These are phyloP conservation scores for Drosophila serrata DNA, from an alignment of 1,140 invertebrate species.

Conservation along the genomic window DNA sequence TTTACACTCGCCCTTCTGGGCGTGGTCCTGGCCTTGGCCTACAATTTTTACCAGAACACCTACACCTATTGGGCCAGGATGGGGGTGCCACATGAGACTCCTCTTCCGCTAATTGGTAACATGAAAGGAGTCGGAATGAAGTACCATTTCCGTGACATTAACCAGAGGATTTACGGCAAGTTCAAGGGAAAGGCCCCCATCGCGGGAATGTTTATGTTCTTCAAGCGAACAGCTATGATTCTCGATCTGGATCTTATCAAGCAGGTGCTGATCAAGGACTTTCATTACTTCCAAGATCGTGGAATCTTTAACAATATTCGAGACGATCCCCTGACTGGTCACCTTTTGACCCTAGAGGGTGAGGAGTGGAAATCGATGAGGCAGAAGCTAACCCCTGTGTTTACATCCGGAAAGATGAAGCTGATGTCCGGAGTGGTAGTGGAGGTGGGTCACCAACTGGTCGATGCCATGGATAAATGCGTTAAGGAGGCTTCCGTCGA, in stretches of 20 bases:
- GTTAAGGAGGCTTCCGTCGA: conserved; percentile 35
- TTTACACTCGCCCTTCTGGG: too few species aligned
- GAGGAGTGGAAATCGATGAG: conserved; percentile 87
- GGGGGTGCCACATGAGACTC: too few species aligned
- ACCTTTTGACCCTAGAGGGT: conserved; percentile 86
- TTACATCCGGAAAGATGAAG: conserved; percentile 88
- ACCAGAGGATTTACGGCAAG: too few species aligned
- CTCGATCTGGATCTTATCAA: too few species aligned
- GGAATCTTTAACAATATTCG: conserved; percentile 86
- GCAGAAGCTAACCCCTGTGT: conserved; percentile 86
- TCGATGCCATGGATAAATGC: conserved; percentile 30
- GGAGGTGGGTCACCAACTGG: conserved; percentile 69
- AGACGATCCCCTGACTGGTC: conserved; percentile 86
- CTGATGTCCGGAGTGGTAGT: conserved; percentile 85
- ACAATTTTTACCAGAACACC: too few species aligned
- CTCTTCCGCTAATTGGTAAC: too few species aligned
- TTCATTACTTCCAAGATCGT: conserved; percentile 50
- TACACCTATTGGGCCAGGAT: too few species aligned
- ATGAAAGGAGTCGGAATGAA: too few species aligned
- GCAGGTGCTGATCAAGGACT: conserved; percentile 78
- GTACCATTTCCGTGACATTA: too few species aligned
- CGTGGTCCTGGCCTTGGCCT: conserved; percentile 40
- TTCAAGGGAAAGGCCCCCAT: too few species aligned
- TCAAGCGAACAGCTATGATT: too few species aligned
- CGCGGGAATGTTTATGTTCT: too few species aligned